Evolutionary conservation across 2,888 invertebrate genomes (phyloP).

Genomic region (Drosophila formosana): DNA sequence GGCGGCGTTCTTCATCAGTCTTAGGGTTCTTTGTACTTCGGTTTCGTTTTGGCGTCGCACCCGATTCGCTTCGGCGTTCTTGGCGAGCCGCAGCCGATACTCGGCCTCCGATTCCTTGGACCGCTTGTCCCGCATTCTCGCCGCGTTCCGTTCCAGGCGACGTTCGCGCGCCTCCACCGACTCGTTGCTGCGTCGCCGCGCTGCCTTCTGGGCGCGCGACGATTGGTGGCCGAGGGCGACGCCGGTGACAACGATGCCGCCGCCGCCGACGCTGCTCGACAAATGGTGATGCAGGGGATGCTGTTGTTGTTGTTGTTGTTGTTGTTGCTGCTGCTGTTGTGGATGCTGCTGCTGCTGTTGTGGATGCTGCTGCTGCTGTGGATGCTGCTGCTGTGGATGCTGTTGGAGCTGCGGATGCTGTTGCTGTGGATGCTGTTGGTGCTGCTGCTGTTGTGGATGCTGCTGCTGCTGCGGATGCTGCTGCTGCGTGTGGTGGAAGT

Average conservation of each 20-base stretch:
- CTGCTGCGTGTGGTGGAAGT: slow-evolving; percentile 36
- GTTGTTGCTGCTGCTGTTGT: slow-evolving; percentile 51
- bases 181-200: slow-evolving; percentile 85
- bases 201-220: slow-evolving; percentile 81
- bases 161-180: slow-evolving; percentile 84
- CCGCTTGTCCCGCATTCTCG: slow-evolving; percentile 85
- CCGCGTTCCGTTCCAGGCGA: slow-evolving; percentile 84
- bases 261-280: slow-evolving; percentile 60
- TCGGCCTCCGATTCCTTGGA: slow-evolving; percentile 84
- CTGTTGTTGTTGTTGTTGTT: slow-evolving; percentile 49
- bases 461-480: slow-evolving; percentile 27
- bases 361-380: slow-evolving; percentile 34
- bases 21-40: slow-evolving; percentile 85
- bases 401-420: slow-evolving; percentile 13
- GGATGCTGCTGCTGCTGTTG: slow-evolving; percentile 51
- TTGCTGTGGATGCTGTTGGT: slow-evolving; percentile 34
- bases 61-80: slow-evolving; percentile 85
- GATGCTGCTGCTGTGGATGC: slow-evolving; percentile 29
- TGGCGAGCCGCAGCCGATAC: slow-evolving; percentile 83
- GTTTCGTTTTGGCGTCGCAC: slow-evolving; percentile 85
- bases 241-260: slow-evolving; percentile 57
- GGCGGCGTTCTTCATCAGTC: slow-evolving; percentile 85
- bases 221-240: slow-evolving; percentile 62
- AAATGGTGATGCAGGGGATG: slow-evolving; percentile 82
- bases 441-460: slow-evolving; percentile 14